Evolutionary conservation across 1,140 invertebrate genomes (phyloP).

Genomic region (Brachionus sp.): DNA sequence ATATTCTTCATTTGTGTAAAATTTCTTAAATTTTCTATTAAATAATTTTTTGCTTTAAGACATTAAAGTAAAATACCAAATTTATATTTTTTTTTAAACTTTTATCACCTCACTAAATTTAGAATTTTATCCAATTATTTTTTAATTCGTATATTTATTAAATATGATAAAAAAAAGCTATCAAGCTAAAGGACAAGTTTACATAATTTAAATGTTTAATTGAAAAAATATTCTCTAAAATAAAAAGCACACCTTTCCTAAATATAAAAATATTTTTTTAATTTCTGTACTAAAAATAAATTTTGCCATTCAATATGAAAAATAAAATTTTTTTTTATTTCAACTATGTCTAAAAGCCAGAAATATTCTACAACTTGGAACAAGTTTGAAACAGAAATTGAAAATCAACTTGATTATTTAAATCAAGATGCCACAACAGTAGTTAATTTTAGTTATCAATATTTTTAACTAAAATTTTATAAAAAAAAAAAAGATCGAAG

Average conservation of each 20-base stretch:
- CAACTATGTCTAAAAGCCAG: neutral
- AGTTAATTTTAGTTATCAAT: neutral
- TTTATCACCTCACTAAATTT: neutral
- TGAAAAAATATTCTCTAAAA: neutral
- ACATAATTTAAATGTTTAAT: neutral
- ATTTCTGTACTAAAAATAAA: neutral
- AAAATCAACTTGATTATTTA: neutral
- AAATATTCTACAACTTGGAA: neutral
- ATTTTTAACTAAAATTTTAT: neutral
- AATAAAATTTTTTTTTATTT: neutral
- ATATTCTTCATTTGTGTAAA: neutral
- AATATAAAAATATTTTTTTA: neutral
- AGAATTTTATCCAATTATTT: neutral
- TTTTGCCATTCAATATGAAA: neutral
- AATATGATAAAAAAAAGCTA: neutral
- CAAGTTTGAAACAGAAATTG: neutral
- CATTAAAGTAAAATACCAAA: neutral
- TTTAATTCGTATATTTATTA: neutral
- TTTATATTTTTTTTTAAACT: neutral
- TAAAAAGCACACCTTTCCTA: neutral
- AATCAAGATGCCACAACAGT: neutral
- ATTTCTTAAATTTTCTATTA: neutral
- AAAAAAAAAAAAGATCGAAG: neutral
- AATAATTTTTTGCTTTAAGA: neutral
- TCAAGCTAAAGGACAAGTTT: neutral